Base-by-base conservation (phyloP, 2,113 vertebrate species). In the Tupaia tana region DNA sequence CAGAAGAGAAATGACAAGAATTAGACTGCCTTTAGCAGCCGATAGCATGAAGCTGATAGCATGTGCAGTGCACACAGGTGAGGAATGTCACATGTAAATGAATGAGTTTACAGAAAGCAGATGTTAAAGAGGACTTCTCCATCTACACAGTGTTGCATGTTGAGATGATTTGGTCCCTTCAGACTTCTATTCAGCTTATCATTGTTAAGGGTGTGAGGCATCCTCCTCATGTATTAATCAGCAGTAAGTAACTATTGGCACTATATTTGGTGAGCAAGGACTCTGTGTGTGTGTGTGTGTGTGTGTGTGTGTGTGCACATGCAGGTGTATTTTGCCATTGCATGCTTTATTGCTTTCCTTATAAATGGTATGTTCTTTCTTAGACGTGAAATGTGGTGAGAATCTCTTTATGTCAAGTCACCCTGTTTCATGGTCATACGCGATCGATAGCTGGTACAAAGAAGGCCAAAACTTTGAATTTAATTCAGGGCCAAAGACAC, bases 331-430 rank as follows among this genome's bases (percentile, higher is more conserved):
- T 29, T 58, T 58, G 19, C 8, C 2, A 58, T 27, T 86, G n/a
- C 10, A 66, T 52, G 1, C 6, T 58, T 74, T 59, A 66, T 66
- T 43, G 2, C 29, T 84, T 43, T 34, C 67, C 15, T 78, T 10
- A 56, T n/a, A 31, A 86, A 14, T 91, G 75, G 7, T 77, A 16
- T 69, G 2, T 93, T 94, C 34, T 3, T 89, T 77, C 24, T 78
- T 77, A 97, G 97, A 24, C n/a, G 14, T 34, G 6, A 80, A 0
- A 0, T 95, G 79, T 70, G 88, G 74, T 10, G 95, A 98, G 94
- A 97, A 96, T 86, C 71, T 93, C 9, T 91, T 7, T 4, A 91
- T 94, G 93, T 61, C 93, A 87, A 74, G 4, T 19, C 0, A 0
- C 1, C 43, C 67, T 9, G 0, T 0, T 2, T 7, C 22, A 0